Evolutionary conservation across 2,113 vertebrate species (phyloP), one percentile per base, ranked within the genome.

Genomic region (Tetraodon nigroviridis): DNA sequence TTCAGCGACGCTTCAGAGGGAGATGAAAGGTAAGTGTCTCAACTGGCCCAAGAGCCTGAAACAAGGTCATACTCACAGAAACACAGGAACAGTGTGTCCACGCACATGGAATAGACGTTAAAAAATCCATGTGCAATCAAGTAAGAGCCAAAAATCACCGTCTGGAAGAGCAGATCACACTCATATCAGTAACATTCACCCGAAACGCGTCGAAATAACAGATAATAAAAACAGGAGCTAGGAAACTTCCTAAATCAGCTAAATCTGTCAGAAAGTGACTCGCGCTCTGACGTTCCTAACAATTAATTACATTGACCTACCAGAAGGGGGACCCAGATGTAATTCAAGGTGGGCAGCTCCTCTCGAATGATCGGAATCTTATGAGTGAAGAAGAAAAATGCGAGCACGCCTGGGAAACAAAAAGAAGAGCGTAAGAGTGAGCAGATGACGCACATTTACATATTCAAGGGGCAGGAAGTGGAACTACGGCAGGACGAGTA

Each of bases 61-160:
- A 7, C n/a, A n/a, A 46, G 44, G 1, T 37, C 32, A 66, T 92
- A 97, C 95, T 98, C 86, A 99, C 96, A 98, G 84, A 98, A 98
- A 84, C 96, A 99, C 82, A 99, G 90, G 91, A 98, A 98, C 74
- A 98, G 87, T 0, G 96, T 98, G 80, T 99, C 95, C n/a, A 99
- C 93, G 78, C 96, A 99, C 91, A 96, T 96, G 87, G 94, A 90
- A 77, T 94, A 99, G 86, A 98, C 94, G 2, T 92, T 98, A 88
- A 99, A 97, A 86, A 97, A 99, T 29, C 93, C 95, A 0, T 97
- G 93, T 60, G 95, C 93, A 69, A 99, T 89, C 66, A 98, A 75
- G 72, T 95, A 99, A 42, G 96, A 94, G 72, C 94, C 95, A 70
- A 96, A 86, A 68, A 93, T 89, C 83, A 97, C 90, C 0, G 93